Conservation (phyloP, 1,140 invertebrate species). For the Drosophila kohkoa region DNA sequence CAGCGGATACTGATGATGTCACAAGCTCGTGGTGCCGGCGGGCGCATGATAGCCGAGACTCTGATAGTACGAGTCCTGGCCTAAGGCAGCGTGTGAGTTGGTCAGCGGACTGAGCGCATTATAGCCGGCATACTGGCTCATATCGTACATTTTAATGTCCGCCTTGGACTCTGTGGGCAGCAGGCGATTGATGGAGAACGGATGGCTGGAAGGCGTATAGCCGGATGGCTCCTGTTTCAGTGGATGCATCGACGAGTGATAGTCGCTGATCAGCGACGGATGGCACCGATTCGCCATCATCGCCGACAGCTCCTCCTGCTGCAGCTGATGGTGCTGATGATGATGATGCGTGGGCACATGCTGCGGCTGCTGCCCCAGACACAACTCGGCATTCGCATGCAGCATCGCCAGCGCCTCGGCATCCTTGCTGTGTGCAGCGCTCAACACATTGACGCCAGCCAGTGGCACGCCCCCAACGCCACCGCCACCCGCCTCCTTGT, state of each 20-base stretch:
- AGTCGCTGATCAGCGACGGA: conserved; percentile 86
- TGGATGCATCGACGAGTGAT: conserved; percentile 88
- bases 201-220: conserved; percentile 93
- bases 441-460: conserved; percentile 67
- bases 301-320: conserved; percentile 88
- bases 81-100: conserved; percentile 87
- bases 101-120: conserved; percentile 87
- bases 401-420: conserved; percentile 88
- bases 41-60: conserved; percentile 90
- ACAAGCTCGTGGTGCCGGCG: conserved; percentile 89
- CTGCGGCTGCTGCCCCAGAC: conserved; percentile 85
- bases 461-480: conserved; percentile 64
- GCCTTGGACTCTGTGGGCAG: conserved; percentile 93
- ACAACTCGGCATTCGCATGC: conserved; percentile 85
- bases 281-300: conserved; percentile 89
- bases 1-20: conserved; percentile 90
- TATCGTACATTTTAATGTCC: conserved; percentile 93
- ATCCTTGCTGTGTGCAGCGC: conserved; percentile 83
- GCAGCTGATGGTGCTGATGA: conserved; percentile 84
- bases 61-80: conserved; percentile 93
- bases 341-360: conserved; percentile 86
- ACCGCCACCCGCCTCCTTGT: conserved; percentile 75
- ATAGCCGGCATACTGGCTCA: conserved; percentile 89
- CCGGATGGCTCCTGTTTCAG: conserved; percentile 92
- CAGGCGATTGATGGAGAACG: conserved; percentile 97